Base-by-base conservation (phyloP, 2,888 invertebrate species). In the Pristionchus arcanus region DNA sequence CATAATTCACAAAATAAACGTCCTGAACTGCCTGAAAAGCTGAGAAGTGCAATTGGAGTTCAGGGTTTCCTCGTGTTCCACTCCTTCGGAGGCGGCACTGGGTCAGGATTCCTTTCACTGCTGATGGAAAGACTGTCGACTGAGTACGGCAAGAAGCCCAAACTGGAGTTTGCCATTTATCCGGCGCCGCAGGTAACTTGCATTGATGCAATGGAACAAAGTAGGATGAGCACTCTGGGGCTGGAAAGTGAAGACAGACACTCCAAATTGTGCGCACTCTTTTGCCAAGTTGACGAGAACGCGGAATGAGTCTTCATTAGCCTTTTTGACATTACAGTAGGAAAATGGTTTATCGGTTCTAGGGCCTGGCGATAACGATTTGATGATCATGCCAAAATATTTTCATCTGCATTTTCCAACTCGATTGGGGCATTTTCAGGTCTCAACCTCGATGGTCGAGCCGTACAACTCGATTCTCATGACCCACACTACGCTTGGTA, bases 391-490 rank as follows among this genome's bases (percentile, higher is more conserved):
- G 42, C 42, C 2, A 21, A 13, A 55, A 59, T 59, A 59, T 85
- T 16, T 25, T 53, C 2, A 31, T 19, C 71, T 11, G 15, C 15
- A 34, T 34, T 71, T n/a, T 19, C 5, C 21, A 34, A 42, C 49
- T 34, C 25, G 0, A 74, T 28, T 68, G 59, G n/a, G n/a, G 0
- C 13, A 34, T 66, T 68, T 86, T 42, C 63, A 98, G 7, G 97
- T 95, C 16, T 96, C 96, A 16, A 96, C 96, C 21, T 96, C 98
- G 0, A 98, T 98, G 53, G 98, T 98, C 68, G 98, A 98, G 95
- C 98, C 98, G 0, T 98, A 98, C 97, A 98, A 98, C 96, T 98
- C 98, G 0, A 98, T 98, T 90, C 94, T 98, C 95, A 98, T 98
- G 95, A 98, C 98, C 91, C 98, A 98, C 96, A 98, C 98, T 89